Conservation (phyloP, 2,797 vertebrate species). For the Mormyrops attenuatus region DNA sequence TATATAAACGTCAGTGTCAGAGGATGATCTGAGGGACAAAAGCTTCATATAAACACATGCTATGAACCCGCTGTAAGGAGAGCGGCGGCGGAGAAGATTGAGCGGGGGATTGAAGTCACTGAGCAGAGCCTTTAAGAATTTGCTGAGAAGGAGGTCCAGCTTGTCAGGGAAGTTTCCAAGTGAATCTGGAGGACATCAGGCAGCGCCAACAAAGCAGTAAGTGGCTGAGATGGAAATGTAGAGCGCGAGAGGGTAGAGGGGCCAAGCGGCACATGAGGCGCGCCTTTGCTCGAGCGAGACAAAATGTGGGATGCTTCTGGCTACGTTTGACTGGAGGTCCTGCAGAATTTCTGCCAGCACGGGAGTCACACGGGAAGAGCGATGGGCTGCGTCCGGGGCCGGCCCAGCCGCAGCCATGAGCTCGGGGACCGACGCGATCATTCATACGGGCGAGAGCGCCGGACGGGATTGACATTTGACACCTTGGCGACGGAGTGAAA, state of each 20-base stretch:
- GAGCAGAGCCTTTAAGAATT: constrained; percentile 2
- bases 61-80: neutral
- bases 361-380: neutral
- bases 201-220: neutral
- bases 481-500: neutral
- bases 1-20: neutral
- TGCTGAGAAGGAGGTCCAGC: neutral
- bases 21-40: neutral
- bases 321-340: neutral
- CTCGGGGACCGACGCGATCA: neutral
- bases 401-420: neutral
- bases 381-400: neutral
- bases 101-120: neutral
- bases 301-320: neutral
- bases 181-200: constrained; percentile 5
- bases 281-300: neutral
- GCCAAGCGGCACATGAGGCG: neutral
- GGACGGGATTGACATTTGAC: neutral
- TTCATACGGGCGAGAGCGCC: neutral
- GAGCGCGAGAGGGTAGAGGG: neutral
- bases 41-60: neutral
- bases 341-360: neutral
- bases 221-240: neutral
- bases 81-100: neutral
- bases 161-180: constrained; percentile 10